These are phyloP conservation scores for Eidolon helvum DNA, from an alignment of 2,113 vertebrate species.

Conservation along the genomic window DNA sequence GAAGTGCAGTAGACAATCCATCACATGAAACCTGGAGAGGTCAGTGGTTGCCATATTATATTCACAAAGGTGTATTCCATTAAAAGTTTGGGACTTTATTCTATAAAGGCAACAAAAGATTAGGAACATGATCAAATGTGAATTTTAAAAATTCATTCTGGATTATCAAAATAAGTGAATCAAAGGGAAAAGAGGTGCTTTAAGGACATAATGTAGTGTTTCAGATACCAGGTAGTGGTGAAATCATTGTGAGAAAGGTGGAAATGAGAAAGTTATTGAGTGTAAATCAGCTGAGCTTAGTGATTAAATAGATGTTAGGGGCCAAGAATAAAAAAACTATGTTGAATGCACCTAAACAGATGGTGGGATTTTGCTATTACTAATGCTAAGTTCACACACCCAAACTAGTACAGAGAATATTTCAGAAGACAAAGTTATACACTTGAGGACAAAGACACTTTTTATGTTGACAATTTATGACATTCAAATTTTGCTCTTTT, in stretches of 20 bases:
- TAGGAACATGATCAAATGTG: background rate
- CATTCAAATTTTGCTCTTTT: background rate
- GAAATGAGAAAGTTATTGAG: background rate
- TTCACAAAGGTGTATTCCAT: slow-evolving; percentile 45
- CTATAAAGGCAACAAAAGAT: background rate
- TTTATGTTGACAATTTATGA: background rate
- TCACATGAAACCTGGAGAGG: background rate
- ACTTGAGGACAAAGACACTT: background rate
- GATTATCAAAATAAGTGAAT: background rate
- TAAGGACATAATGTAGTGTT: background rate
- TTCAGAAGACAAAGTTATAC: background rate
- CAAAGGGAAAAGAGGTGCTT: background rate
- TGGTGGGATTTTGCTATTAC: background rate
- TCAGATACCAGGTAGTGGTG: background rate
- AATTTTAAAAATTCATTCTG: background rate
- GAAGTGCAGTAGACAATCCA: background rate
- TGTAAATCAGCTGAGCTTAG: background rate
- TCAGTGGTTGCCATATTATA: background rate
- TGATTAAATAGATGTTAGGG: background rate
- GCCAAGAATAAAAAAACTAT: background rate
- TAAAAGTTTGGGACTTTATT: background rate
- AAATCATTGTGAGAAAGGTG: background rate
- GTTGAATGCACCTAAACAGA: background rate
- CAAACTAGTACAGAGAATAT: background rate
- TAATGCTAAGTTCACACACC: background rate